phyloP scores from a whole-genome alignment of 2,888 invertebrate genomes.

The Tetropium fuscum region DNA sequence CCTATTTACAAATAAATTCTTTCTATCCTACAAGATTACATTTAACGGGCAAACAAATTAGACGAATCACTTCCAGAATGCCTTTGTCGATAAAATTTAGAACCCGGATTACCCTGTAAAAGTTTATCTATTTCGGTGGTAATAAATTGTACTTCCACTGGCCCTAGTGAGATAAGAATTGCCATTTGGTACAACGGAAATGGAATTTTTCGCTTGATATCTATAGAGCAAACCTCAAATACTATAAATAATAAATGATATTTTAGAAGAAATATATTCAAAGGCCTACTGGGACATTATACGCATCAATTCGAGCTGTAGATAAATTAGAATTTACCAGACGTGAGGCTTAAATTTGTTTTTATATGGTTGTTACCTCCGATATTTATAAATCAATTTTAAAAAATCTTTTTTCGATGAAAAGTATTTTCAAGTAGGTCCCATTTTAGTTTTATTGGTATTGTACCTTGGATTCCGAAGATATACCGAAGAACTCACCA shows the following conservation, averaged over 20 bases:
- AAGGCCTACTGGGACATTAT: slow-evolving; percentile 14
- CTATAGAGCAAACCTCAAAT: not conserved
- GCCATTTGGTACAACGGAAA: slow-evolving; percentile 52
- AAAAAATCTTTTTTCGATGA: no score
- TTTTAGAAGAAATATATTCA: slow-evolving; percentile 19
- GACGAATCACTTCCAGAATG: slow-evolving; percentile 6
- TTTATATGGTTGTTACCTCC: no score
- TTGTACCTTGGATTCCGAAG: no score
- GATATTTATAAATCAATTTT: no score
- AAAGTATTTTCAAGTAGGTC: no score
- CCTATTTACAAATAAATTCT: no score
- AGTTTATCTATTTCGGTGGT: slow-evolving; percentile 45
- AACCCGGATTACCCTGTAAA: slow-evolving; percentile 44
- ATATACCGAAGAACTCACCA: no score
- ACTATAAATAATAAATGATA: slow-evolving; percentile 27
- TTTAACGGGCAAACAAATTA: slow-evolving; percentile 12
- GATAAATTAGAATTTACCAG: not conserved
- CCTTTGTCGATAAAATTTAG: slow-evolving; percentile 30
- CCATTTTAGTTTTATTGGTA: no score
- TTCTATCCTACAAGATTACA: no score
- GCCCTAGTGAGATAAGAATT: slow-evolving; percentile 40
- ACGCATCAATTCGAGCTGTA: not conserved
- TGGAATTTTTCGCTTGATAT: slow-evolving; percentile 49
- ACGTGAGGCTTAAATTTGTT: no score
- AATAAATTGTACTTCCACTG: slow-evolving; percentile 44